A percentile compares a stretch with the other conserved stretches of the same genome.
Evolutionary conservation across 2,113 vertebrate species (phyloP).

Genomic region (Amazona vittata): DNA sequence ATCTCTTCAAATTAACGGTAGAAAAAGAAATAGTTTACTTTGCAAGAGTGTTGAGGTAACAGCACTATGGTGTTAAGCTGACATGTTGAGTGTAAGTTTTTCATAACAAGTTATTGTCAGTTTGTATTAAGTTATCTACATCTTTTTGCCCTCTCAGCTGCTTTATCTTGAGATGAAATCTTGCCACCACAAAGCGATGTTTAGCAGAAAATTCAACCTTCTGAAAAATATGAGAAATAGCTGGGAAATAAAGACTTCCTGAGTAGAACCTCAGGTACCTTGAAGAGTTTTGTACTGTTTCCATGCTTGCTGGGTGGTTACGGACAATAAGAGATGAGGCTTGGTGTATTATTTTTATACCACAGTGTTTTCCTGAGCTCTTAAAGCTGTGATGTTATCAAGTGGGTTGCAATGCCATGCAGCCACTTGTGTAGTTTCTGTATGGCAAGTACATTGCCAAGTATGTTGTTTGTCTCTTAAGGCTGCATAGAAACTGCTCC

Average conservation of each 20-base stretch:
- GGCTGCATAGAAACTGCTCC: background rate
- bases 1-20: background rate
- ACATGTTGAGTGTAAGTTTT: background rate
- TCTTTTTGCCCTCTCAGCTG: background rate
- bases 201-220: background rate
- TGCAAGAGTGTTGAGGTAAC: background rate
- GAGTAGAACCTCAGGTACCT: background rate
- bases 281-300: background rate
- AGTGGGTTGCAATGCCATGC: background rate
- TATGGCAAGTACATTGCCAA: background rate
- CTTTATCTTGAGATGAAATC: background rate
- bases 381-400: background rate
- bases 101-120: background rate
- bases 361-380: background rate
- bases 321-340: background rate
- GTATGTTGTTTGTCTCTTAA: background rate
- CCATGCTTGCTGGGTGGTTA: fast-evolving
- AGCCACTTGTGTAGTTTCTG: background rate
- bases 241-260: background rate
- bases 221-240: background rate
- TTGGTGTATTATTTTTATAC: background rate
- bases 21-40: background rate
- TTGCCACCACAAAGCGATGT: background rate
- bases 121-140: background rate
- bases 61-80: background rate